Percentiles rank a stretch among this genome's conserved stretches.
phyloP scores from a whole-genome alignment of 2,113 vertebrate species.

The Podiceps cristatus region DNA sequence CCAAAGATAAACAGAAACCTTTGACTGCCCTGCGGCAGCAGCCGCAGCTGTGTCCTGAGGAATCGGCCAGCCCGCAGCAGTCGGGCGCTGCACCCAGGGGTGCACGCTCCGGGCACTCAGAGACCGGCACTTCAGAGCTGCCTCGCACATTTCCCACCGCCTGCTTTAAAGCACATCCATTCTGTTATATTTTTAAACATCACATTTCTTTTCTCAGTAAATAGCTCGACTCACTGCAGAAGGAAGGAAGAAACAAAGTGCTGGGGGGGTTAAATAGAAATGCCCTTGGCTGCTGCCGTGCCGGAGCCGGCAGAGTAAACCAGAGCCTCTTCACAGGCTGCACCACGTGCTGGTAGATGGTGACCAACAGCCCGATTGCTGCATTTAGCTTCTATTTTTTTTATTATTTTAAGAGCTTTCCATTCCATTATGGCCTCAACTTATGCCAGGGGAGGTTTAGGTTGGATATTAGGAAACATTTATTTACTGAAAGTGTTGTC shows the following conservation, averaged over 20 bases:
- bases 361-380: neutral
- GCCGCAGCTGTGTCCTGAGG: neutral
- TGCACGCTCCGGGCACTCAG: neutral
- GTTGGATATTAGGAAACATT: no score
- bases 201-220: neutral
- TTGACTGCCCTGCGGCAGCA: neutral
- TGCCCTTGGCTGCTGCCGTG: neutral
- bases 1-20: neutral
- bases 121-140: neutral
- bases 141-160: neutral
- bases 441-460: no score
- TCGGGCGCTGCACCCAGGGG: rapidly evolving
- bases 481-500: no score
- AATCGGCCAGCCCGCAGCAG: neutral
- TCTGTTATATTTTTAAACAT: neutral
- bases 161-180: neutral
- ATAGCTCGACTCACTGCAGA: neutral
- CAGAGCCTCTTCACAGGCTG: neutral
- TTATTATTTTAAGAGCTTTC: neutral
- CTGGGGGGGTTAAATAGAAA: neutral
- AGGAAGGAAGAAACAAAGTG: neutral
- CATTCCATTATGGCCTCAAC: neutral
- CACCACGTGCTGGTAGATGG: neutral
- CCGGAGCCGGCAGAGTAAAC: neutral
- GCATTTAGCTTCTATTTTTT: rapidly evolving